Base-by-base conservation (phyloP, 2,797 vertebrate species). In the Myotis planiceps region DNA sequence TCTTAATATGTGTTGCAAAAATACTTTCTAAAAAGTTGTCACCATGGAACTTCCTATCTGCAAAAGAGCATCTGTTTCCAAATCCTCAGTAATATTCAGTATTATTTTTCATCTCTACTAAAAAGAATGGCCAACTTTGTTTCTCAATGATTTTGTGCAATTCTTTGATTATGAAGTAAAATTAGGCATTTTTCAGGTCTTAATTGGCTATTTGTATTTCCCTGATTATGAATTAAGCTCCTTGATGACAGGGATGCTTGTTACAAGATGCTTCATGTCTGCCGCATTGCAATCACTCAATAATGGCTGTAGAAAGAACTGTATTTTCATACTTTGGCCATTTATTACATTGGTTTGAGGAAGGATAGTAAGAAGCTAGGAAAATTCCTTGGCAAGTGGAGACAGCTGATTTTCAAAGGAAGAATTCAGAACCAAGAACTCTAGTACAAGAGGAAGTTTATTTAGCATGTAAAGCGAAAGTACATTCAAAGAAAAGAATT, bases 51-150 rank as follows among this genome's bases (percentile, higher is more conserved):
- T 9, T 63, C 10, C 34, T 65, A 39, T 34, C 51, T 63, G 9
- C 0, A 65, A 9, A 72, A 72, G 25, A 81, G 19, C 16, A 80
- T 85, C 53, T 80, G 3, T 81, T 91, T 83, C 55, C 13, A 80
- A 71, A 25, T 68, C 25, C 51, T 83, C 34, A 19, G 65, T 47
- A 85, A 74, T 39, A 21, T 16, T 76, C 19, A 45, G 6, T 37
- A 81, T 88, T 60, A 53, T 72, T 95, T 90, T 94, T 71, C 29
- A 19, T 68, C n/a, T 91, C 55, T 94, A 27, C 32, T 76, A n/a
- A 45, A 74, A 63, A 37, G 37, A 90, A 6, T 69, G 18, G 15
- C 34, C 55, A 88, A 60, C 55, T 15, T 71, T 88, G 7, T 74
- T 96, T 69, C 49, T 75, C 39, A 78, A 78, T 23, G 32, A 66